Percentiles rank a stretch among this genome's conserved stretches.
phyloP scores from a whole-genome alignment of 2,797 vertebrate genomes.

The Loriculus beryllinus region DNA sequence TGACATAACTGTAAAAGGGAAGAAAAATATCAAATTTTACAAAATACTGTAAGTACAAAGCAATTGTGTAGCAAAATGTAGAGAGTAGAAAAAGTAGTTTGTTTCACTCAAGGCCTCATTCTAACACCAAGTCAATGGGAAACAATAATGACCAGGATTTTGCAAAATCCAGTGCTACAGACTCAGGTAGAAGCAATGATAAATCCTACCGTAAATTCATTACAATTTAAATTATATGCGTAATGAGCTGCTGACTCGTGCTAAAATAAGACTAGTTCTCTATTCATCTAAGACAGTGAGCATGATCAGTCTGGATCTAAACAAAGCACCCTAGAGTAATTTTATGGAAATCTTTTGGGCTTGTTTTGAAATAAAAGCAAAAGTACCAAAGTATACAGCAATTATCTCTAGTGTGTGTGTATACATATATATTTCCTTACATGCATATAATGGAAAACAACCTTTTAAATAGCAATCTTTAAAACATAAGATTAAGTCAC shows the following conservation, averaged over 20 bases:
- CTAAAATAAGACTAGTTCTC: background rate
- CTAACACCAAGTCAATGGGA: background rate
- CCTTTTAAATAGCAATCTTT: background rate
- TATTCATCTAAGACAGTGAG: background rate
- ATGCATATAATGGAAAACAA: background rate
- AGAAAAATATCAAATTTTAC: background rate
- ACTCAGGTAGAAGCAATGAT: background rate
- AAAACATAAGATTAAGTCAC: background rate
- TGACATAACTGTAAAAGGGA: background rate
- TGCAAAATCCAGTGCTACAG: background rate
- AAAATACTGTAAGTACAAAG: background rate
- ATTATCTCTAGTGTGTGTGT: background rate
- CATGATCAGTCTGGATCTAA: background rate
- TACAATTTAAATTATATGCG: background rate
- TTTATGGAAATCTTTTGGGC: background rate
- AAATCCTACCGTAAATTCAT: background rate
- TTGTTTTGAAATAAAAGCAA: background rate
- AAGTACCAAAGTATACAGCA: background rate
- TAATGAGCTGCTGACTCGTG: background rate
- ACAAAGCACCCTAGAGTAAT: background rate
- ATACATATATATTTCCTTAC: background rate
- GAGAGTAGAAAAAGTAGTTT: background rate
- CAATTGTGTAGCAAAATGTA: background rate
- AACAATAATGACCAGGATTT: background rate
- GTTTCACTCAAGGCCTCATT: background rate